Evolutionary conservation across 2,888 invertebrate species (phyloP).

Genomic region (Pinctada fucata): DNA sequence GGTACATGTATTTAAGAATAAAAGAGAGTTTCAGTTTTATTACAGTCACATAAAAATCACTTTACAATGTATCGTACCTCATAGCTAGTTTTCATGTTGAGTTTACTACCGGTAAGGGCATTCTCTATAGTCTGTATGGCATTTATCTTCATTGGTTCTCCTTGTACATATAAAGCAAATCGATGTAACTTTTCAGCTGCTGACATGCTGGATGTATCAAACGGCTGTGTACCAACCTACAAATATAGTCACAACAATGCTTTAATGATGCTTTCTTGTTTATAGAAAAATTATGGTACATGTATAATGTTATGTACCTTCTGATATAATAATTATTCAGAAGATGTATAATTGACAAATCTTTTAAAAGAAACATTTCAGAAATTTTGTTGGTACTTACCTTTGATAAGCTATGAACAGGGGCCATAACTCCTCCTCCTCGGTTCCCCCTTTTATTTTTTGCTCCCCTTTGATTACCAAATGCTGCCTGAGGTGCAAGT

Average conservation of each 20-base stretch:
- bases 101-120: constrained; percentile 58
- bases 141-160: constrained; percentile 51
- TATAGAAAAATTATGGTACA: too few relatives aligned
- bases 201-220: constrained; percentile 50
- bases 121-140: constrained; percentile 62
- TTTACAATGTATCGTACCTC: constrained; percentile 33
- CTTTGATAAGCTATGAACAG: constrained; percentile 51
- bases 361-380: too few relatives aligned
- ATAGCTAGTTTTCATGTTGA: constrained; percentile 55
- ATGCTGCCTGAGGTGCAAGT: constrained; percentile 32
- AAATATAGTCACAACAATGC: neutral
- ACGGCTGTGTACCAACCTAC: constrained; percentile 21
- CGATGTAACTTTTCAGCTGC: constrained; percentile 55
- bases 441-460: constrained; percentile 27
- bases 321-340: neutral
- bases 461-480: constrained; percentile 25
- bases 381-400: constrained; percentile 2
- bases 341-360: too few relatives aligned
- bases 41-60: too few relatives aligned
- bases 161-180: constrained; percentile 51
- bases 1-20: too few relatives aligned
- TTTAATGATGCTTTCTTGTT: neutral
- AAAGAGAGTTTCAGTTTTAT: too few relatives aligned
- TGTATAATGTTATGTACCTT: neutral
- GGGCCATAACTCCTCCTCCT: constrained; percentile 36